phyloP scores from a whole-genome alignment of 23 tunicate species.

The Trididemnum miniatum region DNA sequence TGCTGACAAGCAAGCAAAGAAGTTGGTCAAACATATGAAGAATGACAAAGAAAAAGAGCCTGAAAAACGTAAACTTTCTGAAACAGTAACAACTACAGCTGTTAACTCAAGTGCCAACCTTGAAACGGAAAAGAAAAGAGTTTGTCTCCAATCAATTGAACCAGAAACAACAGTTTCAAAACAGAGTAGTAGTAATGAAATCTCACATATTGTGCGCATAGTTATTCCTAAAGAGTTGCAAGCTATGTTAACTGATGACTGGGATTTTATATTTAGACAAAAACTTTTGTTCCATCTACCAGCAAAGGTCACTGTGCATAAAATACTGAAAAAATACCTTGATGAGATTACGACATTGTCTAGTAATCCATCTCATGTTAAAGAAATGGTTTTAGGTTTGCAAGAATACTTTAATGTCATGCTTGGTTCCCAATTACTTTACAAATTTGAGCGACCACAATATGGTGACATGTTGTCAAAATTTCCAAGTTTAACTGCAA shows the following conservation, averaged over 20 bases:
- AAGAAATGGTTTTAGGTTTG: slow-evolving; percentile 61
- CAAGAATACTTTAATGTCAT: slow-evolving; percentile 85
- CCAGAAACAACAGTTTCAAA: background rate
- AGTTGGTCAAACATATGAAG: slow-evolving; percentile 7
- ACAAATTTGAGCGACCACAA: slow-evolving; percentile 94
- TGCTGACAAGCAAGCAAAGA: slow-evolving; percentile 28
- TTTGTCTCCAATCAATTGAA: background rate
- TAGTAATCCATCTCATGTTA: slow-evolving; percentile 2
- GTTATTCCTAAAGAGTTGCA: slow-evolving; percentile 61
- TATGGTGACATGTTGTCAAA: slow-evolving; percentile 76
- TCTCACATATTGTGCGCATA: background rate
- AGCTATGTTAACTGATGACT: slow-evolving; percentile 73
- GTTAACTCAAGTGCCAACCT: background rate
- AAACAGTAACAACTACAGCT: background rate
- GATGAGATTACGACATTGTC: slow-evolving; percentile 13
- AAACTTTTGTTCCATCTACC: slow-evolving; percentile 78
- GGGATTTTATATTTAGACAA: slow-evolving; percentile 61
- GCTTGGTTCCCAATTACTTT: slow-evolving; percentile 80
- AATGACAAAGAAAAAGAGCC: slow-evolving; percentile 5
- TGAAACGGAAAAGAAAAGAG: background rate
- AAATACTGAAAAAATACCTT: slow-evolving; percentile 58
- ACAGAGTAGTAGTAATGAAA: background rate
- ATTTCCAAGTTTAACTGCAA: slow-evolving; percentile 45
- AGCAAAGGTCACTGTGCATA: slow-evolving; percentile 59
- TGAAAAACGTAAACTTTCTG: background rate